Conservation (phyloP, 2,113 vertebrate species). For the Callionymus lyra region DNA sequence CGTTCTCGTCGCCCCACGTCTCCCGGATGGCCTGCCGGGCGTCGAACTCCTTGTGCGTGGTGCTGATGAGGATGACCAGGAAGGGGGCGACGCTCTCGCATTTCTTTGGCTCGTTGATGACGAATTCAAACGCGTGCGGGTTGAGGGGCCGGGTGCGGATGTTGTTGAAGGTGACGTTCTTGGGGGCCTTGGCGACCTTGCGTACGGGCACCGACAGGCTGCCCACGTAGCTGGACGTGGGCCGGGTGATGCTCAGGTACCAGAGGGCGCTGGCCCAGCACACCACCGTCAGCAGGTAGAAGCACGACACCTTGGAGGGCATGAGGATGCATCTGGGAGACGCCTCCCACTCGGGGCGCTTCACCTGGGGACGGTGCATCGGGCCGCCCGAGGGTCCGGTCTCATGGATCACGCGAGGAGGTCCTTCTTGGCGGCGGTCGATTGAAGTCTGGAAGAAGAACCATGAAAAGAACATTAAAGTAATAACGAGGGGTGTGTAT, state of each 20-base stretch:
- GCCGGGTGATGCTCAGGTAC: constrained; percentile 90
- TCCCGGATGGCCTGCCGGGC: constrained; percentile 95
- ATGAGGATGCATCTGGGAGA: constrained; percentile 76
- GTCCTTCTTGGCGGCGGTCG: too few species aligned
- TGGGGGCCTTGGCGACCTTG: constrained; percentile 66
- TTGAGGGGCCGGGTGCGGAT: constrained; percentile 93
- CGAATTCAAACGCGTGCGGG: constrained; percentile 87
- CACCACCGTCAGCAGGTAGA: constrained; percentile 92
- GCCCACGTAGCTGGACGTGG: constrained; percentile 80
- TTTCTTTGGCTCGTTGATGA: constrained; percentile 93
- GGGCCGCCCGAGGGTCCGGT: constrained; percentile 63
- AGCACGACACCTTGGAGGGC: constrained; percentile 96
- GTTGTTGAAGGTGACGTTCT: constrained; percentile 86
- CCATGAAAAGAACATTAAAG: too few species aligned
- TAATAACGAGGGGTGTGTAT: too few species aligned
- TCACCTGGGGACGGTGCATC: constrained; percentile 67
- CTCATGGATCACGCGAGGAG: constrained; percentile 40
- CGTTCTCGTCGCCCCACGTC: constrained; percentile 96
- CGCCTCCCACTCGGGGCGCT: constrained; percentile 61
- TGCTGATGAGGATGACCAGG: constrained; percentile 95
- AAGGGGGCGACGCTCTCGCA: constrained; percentile 82
- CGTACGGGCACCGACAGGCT: constrained; percentile 76
- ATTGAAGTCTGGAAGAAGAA: constrained; percentile 42
- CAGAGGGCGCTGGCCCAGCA: constrained; percentile 97
- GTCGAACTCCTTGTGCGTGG: constrained; percentile 95